Percentiles rank a stretch among this genome's conserved stretches.
These are phyloP conservation scores for Drosophila bocki DNA, from an alignment of 1,140 invertebrate genomes.

Conservation along the genomic window DNA sequence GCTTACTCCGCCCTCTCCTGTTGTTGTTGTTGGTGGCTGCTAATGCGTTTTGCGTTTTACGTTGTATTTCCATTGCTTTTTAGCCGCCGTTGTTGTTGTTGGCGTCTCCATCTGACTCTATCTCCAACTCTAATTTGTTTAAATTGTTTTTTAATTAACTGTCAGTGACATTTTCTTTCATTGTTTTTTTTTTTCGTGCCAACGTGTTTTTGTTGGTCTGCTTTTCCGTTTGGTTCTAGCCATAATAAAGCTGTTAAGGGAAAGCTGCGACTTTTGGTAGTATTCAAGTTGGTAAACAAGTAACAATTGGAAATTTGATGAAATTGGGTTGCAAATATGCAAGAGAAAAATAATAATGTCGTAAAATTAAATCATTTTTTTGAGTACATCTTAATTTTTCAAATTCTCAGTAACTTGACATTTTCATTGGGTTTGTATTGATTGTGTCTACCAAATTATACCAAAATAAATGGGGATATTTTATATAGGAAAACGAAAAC, in stretches of 20 bases:
- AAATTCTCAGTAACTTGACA: neutral
- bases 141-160: slow-evolving; percentile 84
- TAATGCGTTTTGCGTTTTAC: slow-evolving; percentile 67
- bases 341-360: neutral
- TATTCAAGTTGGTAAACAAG: slow-evolving; percentile 5
- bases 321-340: slow-evolving; percentile 39
- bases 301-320: slow-evolving; percentile 16
- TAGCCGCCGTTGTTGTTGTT: slow-evolving; percentile 4
- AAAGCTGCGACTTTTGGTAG: slow-evolving; percentile 49
- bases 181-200: slow-evolving; percentile 55
- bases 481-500: neutral
- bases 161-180: slow-evolving; percentile 82
- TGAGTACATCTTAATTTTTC: neutral
- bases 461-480: neutral
- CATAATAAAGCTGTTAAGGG: slow-evolving; percentile 74
- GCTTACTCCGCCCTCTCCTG: slow-evolving; percentile 28
- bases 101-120: slow-evolving; percentile 48
- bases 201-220: slow-evolving; percentile 9
- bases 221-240: slow-evolving; percentile 30
- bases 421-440: neutral
- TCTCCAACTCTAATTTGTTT: slow-evolving; percentile 80
- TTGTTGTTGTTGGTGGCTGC: slow-evolving; percentile 32
- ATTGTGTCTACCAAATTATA: neutral
- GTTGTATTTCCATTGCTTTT: slow-evolving; percentile 47
- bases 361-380: neutral